Base-by-base conservation (phyloP, 2,797 vertebrate genomes). In the Tauraco hartlaubi region DNA sequence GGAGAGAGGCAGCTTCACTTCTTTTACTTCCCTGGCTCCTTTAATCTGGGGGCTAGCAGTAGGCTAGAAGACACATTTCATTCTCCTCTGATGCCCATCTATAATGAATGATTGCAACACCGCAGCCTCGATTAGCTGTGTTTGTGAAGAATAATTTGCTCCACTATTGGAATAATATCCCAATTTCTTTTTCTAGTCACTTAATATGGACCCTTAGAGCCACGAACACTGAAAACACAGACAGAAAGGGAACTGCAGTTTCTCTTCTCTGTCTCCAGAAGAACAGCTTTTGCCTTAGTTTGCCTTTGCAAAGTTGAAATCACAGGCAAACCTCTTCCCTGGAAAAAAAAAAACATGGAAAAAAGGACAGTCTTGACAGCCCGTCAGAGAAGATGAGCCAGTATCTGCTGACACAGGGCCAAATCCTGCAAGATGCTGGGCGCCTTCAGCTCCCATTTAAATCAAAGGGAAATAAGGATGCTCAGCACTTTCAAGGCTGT, bases 111-210 rank as follows among this genome's bases (percentile, higher is more conserved):
- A 94, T 88, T 91, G 63, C 89, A 91, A 85, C 77, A 77, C 77
- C 0, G 7, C 89, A 87, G 95, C 84, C 91, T 87, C 7, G 10
- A 92, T 96, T 95, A 96, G 55, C 73, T 73, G 25, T 84, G 39
- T 90, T 96, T 75, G 46, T 79, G 85, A 86, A 76, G 90, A 94
- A 92, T 87, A 87, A 96, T 95, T 93, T 82, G 21, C 77, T 94
- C 71, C n/a, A 25, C 71, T 91, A 25, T 79, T 92, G 75, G 81
- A 96, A 93, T 33, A 92, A 41, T 61, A 87, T 79, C 41, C 55
- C 31, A 14, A 2, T 61, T 66, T 90, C 69, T 62, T 88, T 91
- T 88, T 23, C 43, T 69, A 80, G 67, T 90, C 62, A 55, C 43
- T 94, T 91, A 91, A 71, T 79, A 87, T 52, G 74, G 59, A 88